Conservation (phyloP, 2,797 vertebrate species). For the Catostomus latipinnis region DNA sequence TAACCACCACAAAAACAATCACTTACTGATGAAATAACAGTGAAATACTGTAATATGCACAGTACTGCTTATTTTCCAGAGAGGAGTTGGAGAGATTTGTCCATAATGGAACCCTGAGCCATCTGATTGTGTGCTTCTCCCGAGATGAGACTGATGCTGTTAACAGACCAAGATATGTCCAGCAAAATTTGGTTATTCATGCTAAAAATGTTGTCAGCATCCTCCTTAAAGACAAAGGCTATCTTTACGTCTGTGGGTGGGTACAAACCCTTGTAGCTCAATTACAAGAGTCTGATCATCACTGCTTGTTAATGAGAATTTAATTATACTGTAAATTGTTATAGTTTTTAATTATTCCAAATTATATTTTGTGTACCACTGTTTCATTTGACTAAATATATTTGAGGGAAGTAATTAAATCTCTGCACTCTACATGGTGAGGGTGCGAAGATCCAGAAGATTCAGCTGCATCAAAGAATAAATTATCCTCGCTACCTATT, state of each 20-base stretch:
- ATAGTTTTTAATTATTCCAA: no score
- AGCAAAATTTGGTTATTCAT: conserved; percentile 82
- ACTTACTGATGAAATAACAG: conserved; percentile 28
- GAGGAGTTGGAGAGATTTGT: conserved; percentile 86
- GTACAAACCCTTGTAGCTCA: conserved; percentile 55
- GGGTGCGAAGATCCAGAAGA: no score
- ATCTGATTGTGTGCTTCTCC: conserved; percentile 92
- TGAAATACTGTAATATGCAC: background rate
- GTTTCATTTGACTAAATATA: no score
- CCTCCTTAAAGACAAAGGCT: conserved; percentile 81
- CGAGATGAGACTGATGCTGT: conserved; percentile 74
- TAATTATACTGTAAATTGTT: no score
- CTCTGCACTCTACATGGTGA: no score
- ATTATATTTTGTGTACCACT: no score
- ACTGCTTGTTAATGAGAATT: no score
- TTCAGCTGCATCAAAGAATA: no score
- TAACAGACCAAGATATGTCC: conserved; percentile 85
- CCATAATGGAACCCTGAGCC: conserved; percentile 82
- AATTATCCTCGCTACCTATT: no score
- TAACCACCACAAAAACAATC: conserved; percentile 1
- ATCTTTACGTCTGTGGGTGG: conserved; percentile 94
- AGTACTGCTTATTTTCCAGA: conserved; percentile 73
- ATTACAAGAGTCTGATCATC: no score
- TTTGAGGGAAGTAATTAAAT: no score
- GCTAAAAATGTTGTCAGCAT: conserved; percentile 75